phyloP scores from a whole-genome alignment of 2,888 invertebrate species.

The Steromphala cineraria region DNA sequence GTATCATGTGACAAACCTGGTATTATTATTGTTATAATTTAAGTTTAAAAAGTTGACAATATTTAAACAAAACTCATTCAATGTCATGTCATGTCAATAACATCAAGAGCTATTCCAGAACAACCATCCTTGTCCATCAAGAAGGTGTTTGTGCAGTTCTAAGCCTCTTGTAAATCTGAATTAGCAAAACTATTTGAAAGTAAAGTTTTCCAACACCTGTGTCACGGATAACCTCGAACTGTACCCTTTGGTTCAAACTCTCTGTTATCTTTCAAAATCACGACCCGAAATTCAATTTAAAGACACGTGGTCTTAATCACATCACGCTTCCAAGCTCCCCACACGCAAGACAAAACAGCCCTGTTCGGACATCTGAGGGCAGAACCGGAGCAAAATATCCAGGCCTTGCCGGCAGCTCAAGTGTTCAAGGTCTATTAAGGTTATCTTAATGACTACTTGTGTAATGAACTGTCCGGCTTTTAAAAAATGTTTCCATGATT shows the following conservation, averaged over 20 bases:
- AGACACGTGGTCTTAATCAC: background rate
- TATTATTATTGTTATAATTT: no score
- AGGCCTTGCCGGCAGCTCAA: background rate
- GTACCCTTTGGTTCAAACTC: background rate
- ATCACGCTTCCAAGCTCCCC: background rate
- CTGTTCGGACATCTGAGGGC: background rate
- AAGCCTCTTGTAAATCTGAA: no score
- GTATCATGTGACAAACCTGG: no score
- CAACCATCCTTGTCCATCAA: no score
- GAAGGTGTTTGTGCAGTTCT: no score
- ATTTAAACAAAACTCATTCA: no score
- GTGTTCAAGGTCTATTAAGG: background rate
- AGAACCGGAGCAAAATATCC: background rate
- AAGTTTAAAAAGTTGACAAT: no score
- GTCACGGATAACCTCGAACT: background rate
- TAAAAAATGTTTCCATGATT: background rate
- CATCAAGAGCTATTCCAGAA: no score
- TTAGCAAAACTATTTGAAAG: background rate
- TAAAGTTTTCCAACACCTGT: background rate
- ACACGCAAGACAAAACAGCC: background rate
- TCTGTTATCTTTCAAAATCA: constrained; percentile 3
- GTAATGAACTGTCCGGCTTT: background rate
- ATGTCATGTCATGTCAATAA: no score
- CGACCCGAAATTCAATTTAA: background rate
- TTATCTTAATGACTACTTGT: background rate